Conservation (phyloP, 2,888 invertebrate species). For the Rhamphomyia laevipes region DNA sequence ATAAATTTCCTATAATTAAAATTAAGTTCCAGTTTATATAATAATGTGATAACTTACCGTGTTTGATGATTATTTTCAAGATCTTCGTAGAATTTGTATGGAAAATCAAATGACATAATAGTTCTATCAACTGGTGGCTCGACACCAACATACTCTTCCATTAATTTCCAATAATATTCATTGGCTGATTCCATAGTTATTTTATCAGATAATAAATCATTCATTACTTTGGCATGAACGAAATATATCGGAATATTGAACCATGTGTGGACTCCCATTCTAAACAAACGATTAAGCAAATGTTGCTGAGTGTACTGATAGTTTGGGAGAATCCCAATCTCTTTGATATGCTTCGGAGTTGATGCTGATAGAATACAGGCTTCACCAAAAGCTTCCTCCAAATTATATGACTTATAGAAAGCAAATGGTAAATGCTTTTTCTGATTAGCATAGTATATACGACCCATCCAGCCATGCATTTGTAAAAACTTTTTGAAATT, state of each 20-base stretch:
- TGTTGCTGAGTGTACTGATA: constrained; percentile 3
- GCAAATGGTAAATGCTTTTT: constrained; percentile 43
- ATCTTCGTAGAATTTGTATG: constrained; percentile 52
- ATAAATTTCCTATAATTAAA: constrained; percentile 50
- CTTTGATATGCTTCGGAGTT: constrained; percentile 51
- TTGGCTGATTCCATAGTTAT: constrained; percentile 44
- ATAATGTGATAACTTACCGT: constrained; percentile 16
- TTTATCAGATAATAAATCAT: constrained; percentile 44
- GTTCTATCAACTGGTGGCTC: constrained; percentile 47
- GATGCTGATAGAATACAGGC: constrained; percentile 51
- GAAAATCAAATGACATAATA: constrained; percentile 55
- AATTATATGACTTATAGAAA: constrained; percentile 29
- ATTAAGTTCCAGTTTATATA: constrained; percentile 14
- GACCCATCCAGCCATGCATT: constrained; percentile 51
- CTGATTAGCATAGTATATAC: constrained; percentile 48
- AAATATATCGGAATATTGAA: constrained; percentile 56
- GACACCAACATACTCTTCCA: constrained; percentile 47
- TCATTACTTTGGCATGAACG: constrained; percentile 55
- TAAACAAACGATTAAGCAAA: constrained; percentile 13
- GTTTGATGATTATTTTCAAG: constrained; percentile 22
- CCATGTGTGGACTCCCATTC: constrained; percentile 49
- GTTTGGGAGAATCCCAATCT: constrained; percentile 45
- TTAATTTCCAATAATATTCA: constrained; percentile 49
- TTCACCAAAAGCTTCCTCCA: constrained; percentile 55
- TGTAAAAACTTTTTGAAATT: constrained; percentile 40